These are phyloP conservation scores for Marronus borbonicus DNA, from an alignment of 2,888 invertebrate genomes.

Conservation along the genomic window DNA sequence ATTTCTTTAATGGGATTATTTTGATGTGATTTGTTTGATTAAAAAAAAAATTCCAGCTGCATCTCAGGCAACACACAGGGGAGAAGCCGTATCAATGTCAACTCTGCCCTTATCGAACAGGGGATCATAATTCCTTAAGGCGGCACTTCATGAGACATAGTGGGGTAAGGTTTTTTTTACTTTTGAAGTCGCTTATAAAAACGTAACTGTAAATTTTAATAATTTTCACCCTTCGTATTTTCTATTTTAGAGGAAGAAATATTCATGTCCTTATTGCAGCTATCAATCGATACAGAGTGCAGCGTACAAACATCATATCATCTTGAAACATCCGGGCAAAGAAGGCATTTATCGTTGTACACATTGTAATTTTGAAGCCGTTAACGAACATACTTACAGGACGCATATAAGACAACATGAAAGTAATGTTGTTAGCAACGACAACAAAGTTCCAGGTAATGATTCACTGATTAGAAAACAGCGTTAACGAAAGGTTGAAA, in stretches of 20 bases:
- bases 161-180: conserved; percentile 64
- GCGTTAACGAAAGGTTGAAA: too few species aligned
- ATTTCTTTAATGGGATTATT: conserved; percentile 50
- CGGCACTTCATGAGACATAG: conserved; percentile 78
- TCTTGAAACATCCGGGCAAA: conserved; percentile 72
- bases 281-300: conserved; percentile 81
- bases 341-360: conserved; percentile 72
- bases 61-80: conserved; percentile 83
- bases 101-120: conserved; percentile 79
- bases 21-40: conserved; percentile 6
- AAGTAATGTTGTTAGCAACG: conserved; percentile 68
- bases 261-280: conserved; percentile 79
- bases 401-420: conserved; percentile 74
- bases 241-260: conserved; percentile 61
- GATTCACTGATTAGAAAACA: too few species aligned
- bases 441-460: conserved; percentile 37
- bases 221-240: background rate
- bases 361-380: conserved; percentile 74
- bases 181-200: background rate
- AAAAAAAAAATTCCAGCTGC: conserved; percentile 71
- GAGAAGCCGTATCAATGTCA: conserved; percentile 84
- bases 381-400: conserved; percentile 73
- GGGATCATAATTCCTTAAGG: conserved; percentile 83
- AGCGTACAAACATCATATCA: conserved; percentile 77
- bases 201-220: background rate